Base-by-base conservation (phyloP, 2,888 invertebrate species). In the Copidosoma aretas region DNA sequence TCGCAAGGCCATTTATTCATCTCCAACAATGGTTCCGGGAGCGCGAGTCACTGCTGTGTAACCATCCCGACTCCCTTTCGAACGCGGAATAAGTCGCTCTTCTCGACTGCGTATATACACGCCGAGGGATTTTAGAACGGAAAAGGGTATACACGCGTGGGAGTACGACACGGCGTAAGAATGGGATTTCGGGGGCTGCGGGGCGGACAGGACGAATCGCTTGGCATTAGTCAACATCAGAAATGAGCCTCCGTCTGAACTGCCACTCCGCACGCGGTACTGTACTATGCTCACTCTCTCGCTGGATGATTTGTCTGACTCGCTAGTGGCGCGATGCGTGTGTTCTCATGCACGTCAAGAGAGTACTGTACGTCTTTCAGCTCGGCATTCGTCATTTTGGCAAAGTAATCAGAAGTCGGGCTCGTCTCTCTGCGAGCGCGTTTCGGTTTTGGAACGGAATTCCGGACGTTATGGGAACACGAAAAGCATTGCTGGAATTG, bases 171-270 rank as follows among this genome's bases (percentile, higher is more conserved):
- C 43, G 15, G 15, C 43, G 14, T 46, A 17, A 14, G 61, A 62
- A 57, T 73, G 68, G 75, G 25, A 51, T 61, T 60, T 64, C 19
- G 43, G 76, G 74, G 74, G 79, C 79, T 81, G 80, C 79, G 79
- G 43, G 12, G 43, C 12, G 43, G 43, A n/a, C 78, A 77, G 73
- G 70, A 77, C 75, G 77, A 78, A 81, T 80, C 80, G 77, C 67
- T 32, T 72, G 69, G 77, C 80, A 81, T 81, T 80, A 80, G 65
- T 69, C 65, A 69, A 69, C 69, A 69, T 69, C 65, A 65, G 65
- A 69, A 73, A 73, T 71, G 71, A 69, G 65, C 59, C 56, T 43
- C 53, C 4, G 32, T 8, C 59, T 52, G n/a, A n/a, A n/a, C n/a
- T n/a, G n/a, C n/a, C n/a, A n/a, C n/a, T n/a, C n/a, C n/a, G n/a